These are phyloP conservation scores for Pasiphila rectangulata DNA, from an alignment of 2,888 invertebrate species.

Conservation along the genomic window DNA sequence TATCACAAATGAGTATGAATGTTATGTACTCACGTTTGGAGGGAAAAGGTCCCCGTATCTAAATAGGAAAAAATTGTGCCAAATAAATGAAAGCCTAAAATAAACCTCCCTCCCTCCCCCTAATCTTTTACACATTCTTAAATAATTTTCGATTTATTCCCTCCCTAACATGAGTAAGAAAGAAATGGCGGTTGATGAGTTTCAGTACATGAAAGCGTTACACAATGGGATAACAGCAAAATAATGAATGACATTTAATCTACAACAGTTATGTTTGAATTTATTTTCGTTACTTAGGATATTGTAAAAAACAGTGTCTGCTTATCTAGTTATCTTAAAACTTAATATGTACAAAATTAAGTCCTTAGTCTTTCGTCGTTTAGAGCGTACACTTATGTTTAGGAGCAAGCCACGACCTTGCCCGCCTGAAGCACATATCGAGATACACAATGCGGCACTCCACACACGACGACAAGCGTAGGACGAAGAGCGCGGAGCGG, in stretches of 20 bases:
- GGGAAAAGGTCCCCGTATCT: constrained; percentile 54
- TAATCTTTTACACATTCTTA: constrained; percentile 52
- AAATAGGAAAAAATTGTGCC: constrained; percentile 49
- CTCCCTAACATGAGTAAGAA: constrained; percentile 47
- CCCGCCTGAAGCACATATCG: constrained; percentile 45
- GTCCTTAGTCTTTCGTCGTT: constrained; percentile 74
- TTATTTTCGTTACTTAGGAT: constrained; percentile 70
- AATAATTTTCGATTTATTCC: constrained; percentile 52
- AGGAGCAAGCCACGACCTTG: constrained; percentile 56
- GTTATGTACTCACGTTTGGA: constrained; percentile 47
- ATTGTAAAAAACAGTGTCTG: constrained; percentile 79
- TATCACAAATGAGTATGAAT: constrained; percentile 43
- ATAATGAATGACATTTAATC: constrained; percentile 66
- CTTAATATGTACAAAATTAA: constrained; percentile 76
- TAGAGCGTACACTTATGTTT: constrained; percentile 63
- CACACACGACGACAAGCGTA: constrained; percentile 41
- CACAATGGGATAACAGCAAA: constrained; percentile 67
- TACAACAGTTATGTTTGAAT: constrained; percentile 76
- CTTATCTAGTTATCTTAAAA: constrained; percentile 69
- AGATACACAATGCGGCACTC: constrained; percentile 43
- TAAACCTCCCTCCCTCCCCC: no score
- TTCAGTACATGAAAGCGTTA: constrained; percentile 48
- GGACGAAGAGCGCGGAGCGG: constrained; percentile 19
- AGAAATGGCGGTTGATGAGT: constrained; percentile 34
- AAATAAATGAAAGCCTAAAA: constrained; percentile 55